A percentile compares a stretch with the other conserved stretches of the same genome.
Conservation (phyloP, 2,113 vertebrate genomes). For the Cyprinodon tularosa region DNA sequence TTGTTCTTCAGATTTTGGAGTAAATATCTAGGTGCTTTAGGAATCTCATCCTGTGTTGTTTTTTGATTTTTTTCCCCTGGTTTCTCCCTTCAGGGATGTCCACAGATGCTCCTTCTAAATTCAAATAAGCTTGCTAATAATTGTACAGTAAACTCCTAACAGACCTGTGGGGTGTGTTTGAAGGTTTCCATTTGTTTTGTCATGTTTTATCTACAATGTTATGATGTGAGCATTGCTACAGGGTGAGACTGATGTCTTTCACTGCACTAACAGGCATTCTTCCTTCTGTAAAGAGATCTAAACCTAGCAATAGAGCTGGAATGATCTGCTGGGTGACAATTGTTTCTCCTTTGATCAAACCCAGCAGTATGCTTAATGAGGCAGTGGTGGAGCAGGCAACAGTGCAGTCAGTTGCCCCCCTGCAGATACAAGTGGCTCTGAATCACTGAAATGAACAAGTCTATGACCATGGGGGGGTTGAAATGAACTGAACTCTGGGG, state of each 20-base stretch:
- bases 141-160: too few species aligned
- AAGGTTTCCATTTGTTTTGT: too few species aligned
- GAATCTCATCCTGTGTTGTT: background rate
- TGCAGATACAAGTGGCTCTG: slow-evolving; percentile 18
- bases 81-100: too few species aligned
- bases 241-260: background rate
- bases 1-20: too few species aligned
- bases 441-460: slow-evolving; percentile 42
- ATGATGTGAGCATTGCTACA: too few species aligned
- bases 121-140: too few species aligned
- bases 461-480: background rate
- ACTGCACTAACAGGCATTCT: background rate
- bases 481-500: background rate
- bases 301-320: background rate
- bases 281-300: background rate
- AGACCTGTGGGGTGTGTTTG: too few species aligned
- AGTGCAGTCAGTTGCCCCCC: slow-evolving; percentile 14
- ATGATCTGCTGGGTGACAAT: slow-evolving; percentile 19
- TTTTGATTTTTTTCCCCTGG: too few species aligned
- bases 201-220: too few species aligned
- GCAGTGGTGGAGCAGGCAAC: background rate
- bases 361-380: slow-evolving; percentile 34
- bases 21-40: too few species aligned
- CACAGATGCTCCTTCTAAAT: too few species aligned
- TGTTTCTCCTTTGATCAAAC: slow-evolving; percentile 23